phyloP scores from a whole-genome alignment of 2,888 invertebrate species.

The Cephus pulcher region DNA sequence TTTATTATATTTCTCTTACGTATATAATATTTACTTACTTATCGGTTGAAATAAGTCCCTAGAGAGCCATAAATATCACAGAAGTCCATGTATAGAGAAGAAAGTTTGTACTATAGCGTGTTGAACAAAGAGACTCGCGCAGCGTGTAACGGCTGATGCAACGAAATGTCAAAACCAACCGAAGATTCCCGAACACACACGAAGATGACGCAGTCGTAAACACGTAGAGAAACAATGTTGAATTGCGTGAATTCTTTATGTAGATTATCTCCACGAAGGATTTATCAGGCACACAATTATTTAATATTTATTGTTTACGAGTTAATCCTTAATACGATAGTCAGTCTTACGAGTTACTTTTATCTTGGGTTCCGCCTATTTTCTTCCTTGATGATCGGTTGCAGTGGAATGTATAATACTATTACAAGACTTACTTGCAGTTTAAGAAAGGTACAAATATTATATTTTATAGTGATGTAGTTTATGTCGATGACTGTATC shows the following conservation, averaged over 20 bases:
- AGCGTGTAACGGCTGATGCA: conserved; percentile 41
- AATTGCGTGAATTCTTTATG: background rate
- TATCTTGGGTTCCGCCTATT: conserved; percentile 13
- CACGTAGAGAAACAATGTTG: background rate
- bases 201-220: background rate
- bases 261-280: background rate
- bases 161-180: conserved; percentile 44
- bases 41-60: background rate
- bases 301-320: background rate
- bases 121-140: conserved; percentile 24
- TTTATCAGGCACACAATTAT: background rate
- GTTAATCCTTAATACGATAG: conserved; percentile 25
- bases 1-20: background rate
- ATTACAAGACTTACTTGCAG: conserved; percentile 3
- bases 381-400: conserved; percentile 2
- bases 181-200: conserved; percentile 7
- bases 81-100: background rate
- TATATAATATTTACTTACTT: background rate
- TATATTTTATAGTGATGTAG: background rate
- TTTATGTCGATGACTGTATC: background rate
- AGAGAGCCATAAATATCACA: conserved; percentile 10
- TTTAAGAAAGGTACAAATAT: conserved; percentile 15
- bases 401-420: conserved; percentile 14
- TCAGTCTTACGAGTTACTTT: conserved; percentile 35
- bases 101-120: conserved; percentile 1